phyloP scores from a whole-genome alignment of 2,797 vertebrate genomes.

The Pantherophis vulpinus region DNA sequence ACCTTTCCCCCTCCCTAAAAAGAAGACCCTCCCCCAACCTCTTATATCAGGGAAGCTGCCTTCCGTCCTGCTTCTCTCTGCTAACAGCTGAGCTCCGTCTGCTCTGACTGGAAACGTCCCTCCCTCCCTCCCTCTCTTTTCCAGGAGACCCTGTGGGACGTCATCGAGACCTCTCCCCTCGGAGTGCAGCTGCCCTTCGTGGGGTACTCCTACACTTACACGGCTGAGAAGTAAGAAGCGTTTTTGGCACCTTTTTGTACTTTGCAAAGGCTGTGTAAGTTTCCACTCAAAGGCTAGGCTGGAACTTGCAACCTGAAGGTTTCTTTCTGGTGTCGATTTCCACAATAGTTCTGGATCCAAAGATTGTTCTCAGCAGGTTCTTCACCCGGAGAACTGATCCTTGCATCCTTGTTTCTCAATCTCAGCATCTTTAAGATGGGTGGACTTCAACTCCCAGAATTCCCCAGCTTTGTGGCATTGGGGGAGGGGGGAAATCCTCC shows the following conservation, averaged over 20 bases:
- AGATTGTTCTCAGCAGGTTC: not conserved
- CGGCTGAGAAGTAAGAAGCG: conserved; percentile 29
- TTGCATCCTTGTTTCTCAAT: not conserved
- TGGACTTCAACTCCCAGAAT: not conserved
- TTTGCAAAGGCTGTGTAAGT: not conserved
- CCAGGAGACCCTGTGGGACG: conserved; percentile 65
- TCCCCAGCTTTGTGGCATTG: not conserved
- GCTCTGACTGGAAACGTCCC: not conserved
- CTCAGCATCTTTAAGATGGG: not conserved
- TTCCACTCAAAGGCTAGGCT: not conserved
- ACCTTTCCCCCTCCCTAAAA: accelerated
- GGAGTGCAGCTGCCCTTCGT: conserved; percentile 70
- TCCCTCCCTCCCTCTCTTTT: not conserved
- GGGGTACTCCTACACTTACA: conserved; percentile 68
- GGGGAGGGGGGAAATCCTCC: accelerated
- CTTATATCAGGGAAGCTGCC: not conserved
- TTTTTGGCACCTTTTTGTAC: not conserved
- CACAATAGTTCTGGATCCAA: not conserved
- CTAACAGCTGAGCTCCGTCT: not conserved
- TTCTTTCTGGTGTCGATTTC: not conserved
- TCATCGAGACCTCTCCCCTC: conserved; percentile 57
- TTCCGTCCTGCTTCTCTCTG: not conserved
- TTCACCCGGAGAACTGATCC: no score
- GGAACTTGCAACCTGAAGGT: not conserved
- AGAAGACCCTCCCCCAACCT: not conserved